These are phyloP conservation scores for Xanthia togata DNA, from an alignment of 2,888 invertebrate species.

Conservation along the genomic window DNA sequence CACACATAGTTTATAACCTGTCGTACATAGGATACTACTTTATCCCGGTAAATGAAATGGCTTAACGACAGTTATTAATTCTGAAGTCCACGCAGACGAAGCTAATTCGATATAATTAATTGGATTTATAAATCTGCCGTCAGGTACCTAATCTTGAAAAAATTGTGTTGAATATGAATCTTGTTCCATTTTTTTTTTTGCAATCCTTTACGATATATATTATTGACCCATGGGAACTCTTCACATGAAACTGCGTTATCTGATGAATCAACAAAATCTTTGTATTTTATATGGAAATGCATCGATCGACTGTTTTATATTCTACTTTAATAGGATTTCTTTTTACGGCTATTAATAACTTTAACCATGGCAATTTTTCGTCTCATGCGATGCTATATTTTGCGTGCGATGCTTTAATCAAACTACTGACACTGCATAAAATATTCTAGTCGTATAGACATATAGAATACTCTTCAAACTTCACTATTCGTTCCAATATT, in stretches of 20 bases:
- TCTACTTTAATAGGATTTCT: neutral
- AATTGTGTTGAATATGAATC: neutral
- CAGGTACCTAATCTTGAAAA: neutral
- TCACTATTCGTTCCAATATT: conserved; percentile 21
- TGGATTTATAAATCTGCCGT: neutral
- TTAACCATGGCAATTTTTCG: conserved; percentile 18
- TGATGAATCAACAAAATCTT: neutral
- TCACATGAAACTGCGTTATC: neutral
- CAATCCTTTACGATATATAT: neutral
- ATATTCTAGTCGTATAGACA: conserved; percentile 21
- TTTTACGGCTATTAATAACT: conserved; percentile 6
- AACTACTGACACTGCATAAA: conserved; percentile 44
- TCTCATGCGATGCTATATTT: conserved; percentile 19
- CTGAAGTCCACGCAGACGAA: too few species aligned
- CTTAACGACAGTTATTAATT: too few species aligned
- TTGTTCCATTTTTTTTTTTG: neutral
- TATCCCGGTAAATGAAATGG: too few species aligned
- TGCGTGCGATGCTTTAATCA: conserved; percentile 19
- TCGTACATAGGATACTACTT: too few species aligned
- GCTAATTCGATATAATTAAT: neutral
- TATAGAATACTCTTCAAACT: conserved; percentile 14
- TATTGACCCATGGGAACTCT: neutral
- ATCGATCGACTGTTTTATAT: conserved; percentile 6
- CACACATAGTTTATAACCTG: too few species aligned
- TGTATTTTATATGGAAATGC: neutral